Percentiles rank a stretch among this genome's conserved stretches.
Conservation (phyloP, 2,797 vertebrate species). For the Diplodus puntazzo region DNA sequence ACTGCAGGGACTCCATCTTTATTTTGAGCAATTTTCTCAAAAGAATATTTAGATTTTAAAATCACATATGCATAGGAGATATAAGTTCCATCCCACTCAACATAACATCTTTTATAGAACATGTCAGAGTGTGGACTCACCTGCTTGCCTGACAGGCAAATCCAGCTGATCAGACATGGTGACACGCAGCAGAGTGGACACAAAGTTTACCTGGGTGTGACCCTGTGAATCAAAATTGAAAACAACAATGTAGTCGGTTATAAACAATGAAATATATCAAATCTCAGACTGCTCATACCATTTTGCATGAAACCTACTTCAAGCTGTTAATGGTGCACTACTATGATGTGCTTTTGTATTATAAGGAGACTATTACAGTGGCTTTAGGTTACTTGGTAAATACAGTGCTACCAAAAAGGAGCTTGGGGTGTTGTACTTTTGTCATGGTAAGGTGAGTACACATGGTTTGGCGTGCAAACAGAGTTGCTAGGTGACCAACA, state of each 20-base stretch:
- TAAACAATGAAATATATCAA: constrained; percentile 9
- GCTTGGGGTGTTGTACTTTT: neutral
- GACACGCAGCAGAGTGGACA: constrained; percentile 96
- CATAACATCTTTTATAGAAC: neutral
- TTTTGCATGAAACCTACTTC: neutral
- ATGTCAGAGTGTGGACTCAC: constrained; percentile 78
- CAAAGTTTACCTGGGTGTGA: constrained; percentile 96
- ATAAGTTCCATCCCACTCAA: neutral
- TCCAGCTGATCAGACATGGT: constrained; percentile 99
- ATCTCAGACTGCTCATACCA: neutral
- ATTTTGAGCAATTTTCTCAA: neutral
- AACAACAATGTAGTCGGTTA: constrained; percentile 10
- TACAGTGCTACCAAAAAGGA: neutral
- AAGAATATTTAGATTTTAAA: neutral
- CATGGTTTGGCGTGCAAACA: neutral
- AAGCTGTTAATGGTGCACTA: neutral
- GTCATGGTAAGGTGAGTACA: neutral
- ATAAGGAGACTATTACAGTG: no score
- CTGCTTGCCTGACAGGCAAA: constrained; percentile 98
- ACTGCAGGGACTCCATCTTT: neutral
- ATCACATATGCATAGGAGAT: neutral
- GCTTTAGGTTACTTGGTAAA: neutral
- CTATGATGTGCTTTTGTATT: no score
- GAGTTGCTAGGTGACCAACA: neutral
- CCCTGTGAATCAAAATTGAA: constrained; percentile 85